Evolutionary conservation across 1,140 invertebrate genomes (phyloP).

Genomic region (Drosophila guanche): DNA sequence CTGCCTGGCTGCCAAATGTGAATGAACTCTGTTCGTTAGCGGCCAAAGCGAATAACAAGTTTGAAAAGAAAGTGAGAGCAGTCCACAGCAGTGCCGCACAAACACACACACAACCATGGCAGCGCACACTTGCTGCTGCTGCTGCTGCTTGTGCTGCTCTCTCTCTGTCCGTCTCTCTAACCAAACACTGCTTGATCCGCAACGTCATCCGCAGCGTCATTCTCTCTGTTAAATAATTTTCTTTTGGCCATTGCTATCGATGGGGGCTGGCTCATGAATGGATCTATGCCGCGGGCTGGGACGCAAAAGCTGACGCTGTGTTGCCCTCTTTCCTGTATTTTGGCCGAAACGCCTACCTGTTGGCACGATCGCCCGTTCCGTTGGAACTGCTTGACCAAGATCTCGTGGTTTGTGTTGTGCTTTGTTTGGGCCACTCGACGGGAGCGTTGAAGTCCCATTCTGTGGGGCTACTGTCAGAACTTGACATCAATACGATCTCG

Average conservation of each 20-base stretch:
- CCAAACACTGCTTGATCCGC: constrained; percentile 38
- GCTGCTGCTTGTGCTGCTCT: not conserved
- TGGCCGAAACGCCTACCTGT: constrained; percentile 43
- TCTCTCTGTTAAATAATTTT: constrained; percentile 62
- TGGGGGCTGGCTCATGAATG: constrained; percentile 32
- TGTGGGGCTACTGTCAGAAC: constrained; percentile 56
- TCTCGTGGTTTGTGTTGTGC: constrained; percentile 24
- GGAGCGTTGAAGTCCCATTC: constrained; percentile 4
- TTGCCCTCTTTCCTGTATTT: constrained; percentile 9
- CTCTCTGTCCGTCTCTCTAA: constrained; percentile 1
- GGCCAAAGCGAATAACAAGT: constrained; percentile 80
- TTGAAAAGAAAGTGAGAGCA: constrained; percentile 82
- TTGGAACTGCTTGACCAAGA: constrained; percentile 47
- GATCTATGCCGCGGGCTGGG: constrained; percentile 35
- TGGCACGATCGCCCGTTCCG: constrained; percentile 40
- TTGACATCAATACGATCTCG: constrained; percentile 55
- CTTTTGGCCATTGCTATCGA: constrained; percentile 21
- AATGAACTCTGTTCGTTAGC: constrained; percentile 74
- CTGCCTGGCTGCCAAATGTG: constrained; percentile 69
- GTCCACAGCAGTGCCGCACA: constrained; percentile 49
- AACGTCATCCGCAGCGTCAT: constrained; percentile 55
- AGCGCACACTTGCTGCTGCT: constrained; percentile 10
- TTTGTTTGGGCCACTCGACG: not conserved
- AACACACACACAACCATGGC: constrained; percentile 16
- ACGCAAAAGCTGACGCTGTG: not conserved